Evolutionary conservation across 2,113 vertebrate genomes (phyloP), one percentile per base, ranked within the genome.

Genomic region (Ceyx melanurus): DNA sequence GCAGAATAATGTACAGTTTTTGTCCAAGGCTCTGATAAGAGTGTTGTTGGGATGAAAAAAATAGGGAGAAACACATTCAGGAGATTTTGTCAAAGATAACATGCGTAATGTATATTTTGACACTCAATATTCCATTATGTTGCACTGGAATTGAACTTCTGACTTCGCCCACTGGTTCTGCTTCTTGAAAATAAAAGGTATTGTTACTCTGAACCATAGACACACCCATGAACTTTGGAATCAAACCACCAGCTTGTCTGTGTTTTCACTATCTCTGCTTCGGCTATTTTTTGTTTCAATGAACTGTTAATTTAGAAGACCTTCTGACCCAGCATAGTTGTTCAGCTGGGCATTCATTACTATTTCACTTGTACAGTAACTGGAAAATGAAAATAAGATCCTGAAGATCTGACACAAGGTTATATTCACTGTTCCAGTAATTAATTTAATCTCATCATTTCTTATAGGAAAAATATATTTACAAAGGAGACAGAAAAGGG

Each of bases 401-500:
- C 50, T 81, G 9, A 14, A 94, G 81, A 83, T 94, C n/a, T 94
- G 74, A 93, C 40, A 58, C 3, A 8, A 31, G 37, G 46, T 60
- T 83, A 48, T 83, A 58, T 60, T 92, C 3, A 9, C 25, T 91
- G 42, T 90, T 96, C 43, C 66, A 89, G 84, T 86, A 96, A 86
- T n/a, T 31, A 87, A 70, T 78, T 93, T 94, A 9, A 46, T 94
- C 20, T 90, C 48, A 28, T 66, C 46, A 66, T 77, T 75, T 80
- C 65, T 92, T 62, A 73, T 11, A 90, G 65, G 74, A 89, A 93
- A 97, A 96, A 86, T 91, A 71, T 97, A 76, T 94, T 97, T 95
- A 87, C 51, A 83, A 65, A 90, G 56, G 89, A 71, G 23, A 88
- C 35, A 79, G 58, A 46, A 85, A 76, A 40, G 45, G 74, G 82